Percentiles rank a stretch among this genome's conserved stretches.
Conservation (phyloP, 2,888 invertebrate species). For the Helobdella robusta region DNA sequence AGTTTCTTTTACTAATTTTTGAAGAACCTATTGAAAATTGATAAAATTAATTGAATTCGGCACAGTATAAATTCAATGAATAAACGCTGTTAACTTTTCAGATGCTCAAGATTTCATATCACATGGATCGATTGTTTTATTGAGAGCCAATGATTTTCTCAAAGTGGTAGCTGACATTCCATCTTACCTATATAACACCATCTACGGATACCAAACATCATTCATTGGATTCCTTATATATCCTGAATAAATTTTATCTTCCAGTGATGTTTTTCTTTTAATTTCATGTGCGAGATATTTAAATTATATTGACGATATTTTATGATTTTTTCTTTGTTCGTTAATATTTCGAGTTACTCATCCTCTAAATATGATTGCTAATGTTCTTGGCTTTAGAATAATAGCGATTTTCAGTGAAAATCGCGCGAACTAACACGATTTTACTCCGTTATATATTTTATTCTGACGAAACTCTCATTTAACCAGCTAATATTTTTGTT, state of each 20-base stretch:
- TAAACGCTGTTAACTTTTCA: not conserved
- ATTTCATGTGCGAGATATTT: not conserved
- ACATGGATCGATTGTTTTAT: slow-evolving; percentile 19
- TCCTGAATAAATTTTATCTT: not conserved
- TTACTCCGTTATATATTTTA: too few relatives aligned
- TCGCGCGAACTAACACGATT: too few relatives aligned
- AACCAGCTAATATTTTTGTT: too few relatives aligned
- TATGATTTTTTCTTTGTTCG: not conserved
- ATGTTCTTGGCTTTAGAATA: too few relatives aligned
- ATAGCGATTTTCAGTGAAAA: too few relatives aligned
- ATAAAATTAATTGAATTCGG: too few relatives aligned
- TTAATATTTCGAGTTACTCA: not conserved
- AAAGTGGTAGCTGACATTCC: slow-evolving; percentile 26
- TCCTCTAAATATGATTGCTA: too few relatives aligned
- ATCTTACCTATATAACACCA: slow-evolving; percentile 18
- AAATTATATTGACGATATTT: not conserved
- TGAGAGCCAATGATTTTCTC: slow-evolving; percentile 14
- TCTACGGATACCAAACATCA: slow-evolving; percentile 22
- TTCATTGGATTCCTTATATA: slow-evolving; percentile 26
- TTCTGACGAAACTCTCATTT: too few relatives aligned
- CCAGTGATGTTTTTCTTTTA: not conserved
- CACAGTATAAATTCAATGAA: slow-evolving; percentile 7
- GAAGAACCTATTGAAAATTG: too few relatives aligned
- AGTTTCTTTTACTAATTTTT: too few relatives aligned
- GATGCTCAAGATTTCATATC: slow-evolving; percentile 22